Evolutionary conservation across 2,113 vertebrate genomes (phyloP), one percentile per base, ranked within the genome.

Genomic region (Rhynchopsitta pachyrhyncha): DNA sequence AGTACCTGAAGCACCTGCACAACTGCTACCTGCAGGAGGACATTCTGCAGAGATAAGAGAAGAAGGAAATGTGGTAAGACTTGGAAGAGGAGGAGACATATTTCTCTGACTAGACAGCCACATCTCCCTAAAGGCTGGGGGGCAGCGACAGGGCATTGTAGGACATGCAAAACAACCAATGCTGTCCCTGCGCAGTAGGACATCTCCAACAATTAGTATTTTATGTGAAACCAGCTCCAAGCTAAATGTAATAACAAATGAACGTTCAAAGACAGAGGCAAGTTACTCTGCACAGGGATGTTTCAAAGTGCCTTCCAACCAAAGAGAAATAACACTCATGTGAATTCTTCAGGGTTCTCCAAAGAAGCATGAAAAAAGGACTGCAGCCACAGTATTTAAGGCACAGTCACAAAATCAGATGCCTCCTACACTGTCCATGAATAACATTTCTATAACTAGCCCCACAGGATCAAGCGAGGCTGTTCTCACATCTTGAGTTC

Each of bases 1-100:
- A 3, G 12, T 57, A 71, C 11, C 11, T 53, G 37, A 57, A 6
- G 7, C 11, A 83, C 13, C 23, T 23, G 46, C 0, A 0, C 2
- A 41, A 63, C 17, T 86, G 19, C 27, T 76, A 63, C 11, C 3
- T 16, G 19, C 37, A 82, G 35, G 2, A 62, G 25, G 5, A 31
- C 8, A 20, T 20, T 41, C 41, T 52, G 37, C 10, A 42, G 6
- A 29, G 11, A 14, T 5, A 22, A 52, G 31, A 59, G 9, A 31
- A 47, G n/a, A 55, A 47, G 27, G 50, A 44, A 20, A 20, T 0
- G 6, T 7, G 6, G 7, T 4, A 62, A 71, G 29, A 62, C 8
- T 27, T 59, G 5, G 35, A 90, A 83, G 14, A 60, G 17, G 35
- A 63, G 17, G 2, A 67, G 20, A 62, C 24, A 13, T 22, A 41